Base-by-base conservation (phyloP, 2,113 vertebrate species). In the Oncorhynchus tshawytscha region DNA sequence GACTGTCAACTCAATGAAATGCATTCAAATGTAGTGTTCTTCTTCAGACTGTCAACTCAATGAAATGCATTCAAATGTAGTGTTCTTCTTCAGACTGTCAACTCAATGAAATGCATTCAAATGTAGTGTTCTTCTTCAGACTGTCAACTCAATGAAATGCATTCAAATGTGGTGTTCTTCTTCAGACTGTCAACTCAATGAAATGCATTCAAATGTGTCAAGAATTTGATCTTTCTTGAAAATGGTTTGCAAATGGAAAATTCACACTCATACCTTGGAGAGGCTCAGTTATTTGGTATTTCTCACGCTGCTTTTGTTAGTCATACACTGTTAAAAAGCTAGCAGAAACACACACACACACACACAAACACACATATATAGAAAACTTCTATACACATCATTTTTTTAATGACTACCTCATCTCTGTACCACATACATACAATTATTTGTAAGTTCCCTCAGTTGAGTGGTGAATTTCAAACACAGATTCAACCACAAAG, bases 261-360 rank as follows among this genome's bases (percentile, higher is more conserved):
- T 78, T 86, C 79, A 76, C 77, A 45, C 62, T n/a, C 71, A 74
- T 73, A 69, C 81, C 81, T 24, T 74, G 73, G 71, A 45, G 39
- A 45, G n/a, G 20, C 39, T 48, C 20, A 48, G 60, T 24, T n/a
- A 16, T n/a, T 64, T 64, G 60, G 2, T 20, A 22, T 48, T 70
- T 79, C 57, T 79, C 73, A 71, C 67, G 57, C 67, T 59, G 54
- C 74, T 71, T 49, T 71, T 78, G 66, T 85, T 78, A 79, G 72
- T 83, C 73, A 80, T 70, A 71, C 69, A 27, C 16, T 68, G 79
- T 31, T 68, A 54, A 54, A 11, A 64, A 64, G 65, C 49, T 74
- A 81, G 22, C 67, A 49, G 79, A 60, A 80, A 45, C 51, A 85
- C 75, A 78, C 29, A 20, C 48, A 16, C 75, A 78, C 29, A 20